Percentiles rank a stretch among this genome's conserved stretches.
Conservation (phyloP, 2,113 vertebrate species). For the Ornithorhynchus anatinus region DNA sequence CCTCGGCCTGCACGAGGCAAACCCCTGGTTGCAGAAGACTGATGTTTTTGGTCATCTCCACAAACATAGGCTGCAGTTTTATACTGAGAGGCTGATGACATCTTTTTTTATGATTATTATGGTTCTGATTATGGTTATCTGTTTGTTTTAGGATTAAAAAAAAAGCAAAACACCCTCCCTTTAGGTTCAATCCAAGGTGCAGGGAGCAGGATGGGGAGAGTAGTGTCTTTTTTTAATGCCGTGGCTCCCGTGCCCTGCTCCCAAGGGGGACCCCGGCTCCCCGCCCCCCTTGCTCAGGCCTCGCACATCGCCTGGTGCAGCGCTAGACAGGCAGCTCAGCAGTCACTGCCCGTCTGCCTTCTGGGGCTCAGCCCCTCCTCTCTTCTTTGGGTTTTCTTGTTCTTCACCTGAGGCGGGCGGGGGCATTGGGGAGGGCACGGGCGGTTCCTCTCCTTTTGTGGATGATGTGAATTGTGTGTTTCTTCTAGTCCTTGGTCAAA, state of each 20-base stretch:
- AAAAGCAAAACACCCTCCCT: constrained; percentile 51
- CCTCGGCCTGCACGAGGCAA: constrained; percentile 73
- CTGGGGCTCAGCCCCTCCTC: constrained; percentile 20
- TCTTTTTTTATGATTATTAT: constrained; percentile 84
- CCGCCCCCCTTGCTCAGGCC: constrained; percentile 34
- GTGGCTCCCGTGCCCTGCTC: constrained; percentile 61
- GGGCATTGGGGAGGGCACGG: constrained; percentile 32
- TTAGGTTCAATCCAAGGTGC: constrained; percentile 61
- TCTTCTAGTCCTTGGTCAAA: constrained; percentile 81
- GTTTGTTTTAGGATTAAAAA: constrained; percentile 37
- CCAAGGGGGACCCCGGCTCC: neutral
- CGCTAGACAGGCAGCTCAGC: neutral
- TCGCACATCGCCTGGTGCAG: constrained; percentile 40
- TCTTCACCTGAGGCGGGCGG: constrained; percentile 33
- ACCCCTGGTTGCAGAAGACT: constrained; percentile 71
- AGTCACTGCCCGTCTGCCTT: constrained; percentile 8
- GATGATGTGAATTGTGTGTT: constrained; percentile 80
- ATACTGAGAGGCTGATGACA: constrained; percentile 76
- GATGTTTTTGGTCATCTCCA: constrained; percentile 77
- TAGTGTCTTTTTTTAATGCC: neutral
- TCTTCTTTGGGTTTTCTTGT: constrained; percentile 31
- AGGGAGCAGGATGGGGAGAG: constrained; percentile 56
- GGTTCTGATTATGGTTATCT: constrained; percentile 60
- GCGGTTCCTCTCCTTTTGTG: constrained; percentile 61
- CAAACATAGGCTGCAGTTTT: constrained; percentile 77